A percentile compares a stretch with the other conserved stretches of the same genome.
Evolutionary conservation across 2,113 vertebrate species (phyloP).

Genomic region (Casuarius casuarius): DNA sequence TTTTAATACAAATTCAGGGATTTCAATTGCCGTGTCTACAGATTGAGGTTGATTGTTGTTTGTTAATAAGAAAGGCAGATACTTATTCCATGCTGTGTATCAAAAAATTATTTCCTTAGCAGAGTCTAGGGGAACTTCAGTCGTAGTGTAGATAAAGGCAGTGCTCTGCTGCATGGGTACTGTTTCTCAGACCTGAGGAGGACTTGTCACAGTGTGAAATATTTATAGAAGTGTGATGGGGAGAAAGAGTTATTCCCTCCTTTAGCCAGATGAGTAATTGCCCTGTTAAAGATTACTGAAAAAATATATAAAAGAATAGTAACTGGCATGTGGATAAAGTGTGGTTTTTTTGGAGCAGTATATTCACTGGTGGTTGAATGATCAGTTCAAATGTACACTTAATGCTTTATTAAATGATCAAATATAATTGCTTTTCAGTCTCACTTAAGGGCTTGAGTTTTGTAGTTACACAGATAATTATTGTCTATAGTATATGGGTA

Average conservation of each 20-base stretch:
- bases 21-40: background rate
- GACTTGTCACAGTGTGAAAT: background rate
- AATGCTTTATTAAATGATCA: background rate
- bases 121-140: background rate
- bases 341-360: background rate
- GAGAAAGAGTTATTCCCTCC: background rate
- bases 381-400: background rate
- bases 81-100: background rate
- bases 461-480: background rate
- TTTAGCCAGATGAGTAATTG: background rate
- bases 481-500: background rate
- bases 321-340: background rate
- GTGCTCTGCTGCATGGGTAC: background rate
- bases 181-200: background rate
- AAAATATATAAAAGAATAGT: background rate
- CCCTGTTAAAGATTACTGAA: background rate
- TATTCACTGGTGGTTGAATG: background rate
- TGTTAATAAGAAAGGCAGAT: background rate
- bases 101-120: background rate
- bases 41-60: background rate
- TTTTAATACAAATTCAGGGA: background rate
- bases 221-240: background rate
- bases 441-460: background rate
- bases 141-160: background rate
- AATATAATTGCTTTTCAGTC: background rate